Evolutionary conservation across 2,113 vertebrate genomes (phyloP), one percentile per base, ranked within the genome.

Genomic region (Siphamia tubifer): DNA sequence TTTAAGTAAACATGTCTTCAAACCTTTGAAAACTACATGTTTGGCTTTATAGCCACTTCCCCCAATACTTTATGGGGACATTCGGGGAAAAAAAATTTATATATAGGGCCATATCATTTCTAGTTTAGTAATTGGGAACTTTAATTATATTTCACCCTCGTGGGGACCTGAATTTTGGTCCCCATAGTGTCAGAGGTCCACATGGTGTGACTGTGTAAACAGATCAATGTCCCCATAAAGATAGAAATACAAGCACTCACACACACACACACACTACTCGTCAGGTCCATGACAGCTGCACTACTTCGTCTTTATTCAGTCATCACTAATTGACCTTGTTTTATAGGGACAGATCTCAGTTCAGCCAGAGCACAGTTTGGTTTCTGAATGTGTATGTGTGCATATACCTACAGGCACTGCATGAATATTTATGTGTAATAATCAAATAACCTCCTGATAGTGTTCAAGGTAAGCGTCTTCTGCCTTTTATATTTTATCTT

Each of bases 321-420:
- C 70, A 16, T 30, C 7, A 47, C 58, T 75, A 80, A 76, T 28
- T 74, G 73, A 74, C 71, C 76, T 79, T 71, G 58, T 79, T 78
- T 77, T 61, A 27, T 17, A 31, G 19, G 43, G 54, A 20, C 20
- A 61, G 20, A 25, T 47, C 21, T 7, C 10, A 13, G 49, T 35
- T 66, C 36, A 42, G 48, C 54, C 24, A 49, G 31, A 42, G 19
- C 24, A 24, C 55, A 70, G 70, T 74, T 52, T 73, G 21, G 25
- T 51, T 15, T 24, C 21, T 40, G 32, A 40, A 8, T 38, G 27
- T 34, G 31, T 38, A 57, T 57, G 4, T 38, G 21, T 56, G 25
- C n/a, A n/a, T n/a, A n/a, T 13, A 19, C 38, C 62, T 54, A 13
- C 24, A 65, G 73, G 64, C 32, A 23, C 54, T 42, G 0, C 13